These are phyloP conservation scores for Acomys russatus DNA, from an alignment of 2,797 vertebrate genomes.

Conservation along the genomic window DNA sequence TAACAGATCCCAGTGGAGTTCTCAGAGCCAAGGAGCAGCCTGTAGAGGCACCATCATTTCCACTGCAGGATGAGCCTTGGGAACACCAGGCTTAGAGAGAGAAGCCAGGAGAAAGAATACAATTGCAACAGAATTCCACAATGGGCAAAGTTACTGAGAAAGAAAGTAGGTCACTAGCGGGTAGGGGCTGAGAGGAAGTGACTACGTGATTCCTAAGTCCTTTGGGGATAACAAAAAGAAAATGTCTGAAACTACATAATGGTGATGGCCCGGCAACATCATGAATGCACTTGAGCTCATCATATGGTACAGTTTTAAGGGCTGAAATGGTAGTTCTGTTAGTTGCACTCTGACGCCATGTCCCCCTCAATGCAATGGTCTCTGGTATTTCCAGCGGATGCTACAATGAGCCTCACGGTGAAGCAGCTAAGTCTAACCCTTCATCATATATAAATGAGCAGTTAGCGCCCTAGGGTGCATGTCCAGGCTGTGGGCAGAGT, in stretches of 20 bases:
- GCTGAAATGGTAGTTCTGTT: background rate
- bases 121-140: fast-evolving
- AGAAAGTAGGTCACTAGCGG: background rate
- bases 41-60: background rate
- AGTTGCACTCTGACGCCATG: background rate
- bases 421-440: background rate
- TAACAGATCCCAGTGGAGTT: background rate
- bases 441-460: background rate
- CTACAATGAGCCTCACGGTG: fast-evolving
- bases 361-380: no score
- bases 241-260: background rate
- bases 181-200: fast-evolving
- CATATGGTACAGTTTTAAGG: fast-evolving
- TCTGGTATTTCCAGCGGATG: background rate
- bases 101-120: background rate
- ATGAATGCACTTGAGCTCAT: fast-evolving
- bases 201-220: background rate
- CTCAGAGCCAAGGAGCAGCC: background rate
- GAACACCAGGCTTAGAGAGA: background rate
- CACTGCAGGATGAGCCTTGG: background rate
- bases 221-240: background rate
- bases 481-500: fast-evolving
- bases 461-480: background rate
- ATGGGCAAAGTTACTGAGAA: fast-evolving
- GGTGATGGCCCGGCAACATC: fast-evolving